Evolutionary conservation across 2,888 invertebrate genomes (phyloP).

Genomic region (Catocala nupta): DNA sequence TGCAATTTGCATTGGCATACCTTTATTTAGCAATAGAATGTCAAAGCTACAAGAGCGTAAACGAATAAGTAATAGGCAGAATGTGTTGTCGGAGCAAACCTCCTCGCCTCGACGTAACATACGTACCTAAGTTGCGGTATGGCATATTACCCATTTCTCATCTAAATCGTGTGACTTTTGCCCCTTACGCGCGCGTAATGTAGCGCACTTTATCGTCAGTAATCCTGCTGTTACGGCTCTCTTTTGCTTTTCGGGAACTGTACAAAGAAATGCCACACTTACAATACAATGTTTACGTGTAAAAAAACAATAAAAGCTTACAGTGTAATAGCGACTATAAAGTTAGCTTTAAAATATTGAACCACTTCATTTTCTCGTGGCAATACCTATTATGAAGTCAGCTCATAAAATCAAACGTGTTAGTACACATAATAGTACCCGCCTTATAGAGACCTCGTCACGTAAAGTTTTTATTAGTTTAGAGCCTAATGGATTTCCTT

Average conservation of each 20-base stretch:
- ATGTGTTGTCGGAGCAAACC: constrained; percentile 43
- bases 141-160: constrained; percentile 74
- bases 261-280: constrained; percentile 30
- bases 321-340: constrained; percentile 48
- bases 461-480: constrained; percentile 61
- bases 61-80: constrained; percentile 54
- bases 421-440: constrained; percentile 45
- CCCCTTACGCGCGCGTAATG: constrained; percentile 70
- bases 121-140: constrained; percentile 61
- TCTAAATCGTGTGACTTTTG: constrained; percentile 75
- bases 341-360: constrained; percentile 63
- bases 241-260: constrained; percentile 44
- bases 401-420: constrained; percentile 63
- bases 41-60: constrained; percentile 41
- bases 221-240: constrained; percentile 64
- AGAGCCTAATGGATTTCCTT: constrained; percentile 59
- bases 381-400: constrained; percentile 57
- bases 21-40: too few relatives aligned
- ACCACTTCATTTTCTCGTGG: constrained; percentile 65
- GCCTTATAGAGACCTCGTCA: constrained; percentile 49
- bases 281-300: constrained; percentile 62
- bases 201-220: constrained; percentile 73
- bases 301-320: constrained; percentile 66
- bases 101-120: constrained; percentile 47
- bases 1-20: too few relatives aligned